Evolutionary conservation across 2,888 invertebrate species (phyloP).

Genomic region (Galeruca laticollis): DNA sequence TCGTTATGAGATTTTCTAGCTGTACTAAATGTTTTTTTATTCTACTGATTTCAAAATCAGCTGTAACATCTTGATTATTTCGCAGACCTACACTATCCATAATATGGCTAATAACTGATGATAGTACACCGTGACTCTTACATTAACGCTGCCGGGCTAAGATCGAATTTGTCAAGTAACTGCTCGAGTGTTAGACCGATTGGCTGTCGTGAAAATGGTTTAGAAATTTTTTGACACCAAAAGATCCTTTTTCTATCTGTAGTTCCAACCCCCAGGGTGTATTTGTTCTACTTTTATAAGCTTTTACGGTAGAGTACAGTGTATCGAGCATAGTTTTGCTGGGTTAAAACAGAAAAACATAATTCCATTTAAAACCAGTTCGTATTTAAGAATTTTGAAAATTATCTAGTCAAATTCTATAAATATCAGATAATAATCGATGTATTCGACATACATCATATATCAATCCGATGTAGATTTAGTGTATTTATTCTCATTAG

Average conservation of each 20-base stretch:
- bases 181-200: conserved; percentile 48
- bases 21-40: conserved; percentile 24
- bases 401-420: conserved; percentile 54
- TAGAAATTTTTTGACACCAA: conserved; percentile 41
- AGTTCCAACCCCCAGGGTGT: conserved; percentile 22
- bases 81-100: conserved; percentile 40
- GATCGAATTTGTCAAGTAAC: too few relatives aligned
- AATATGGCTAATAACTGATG: too few relatives aligned
- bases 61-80: conserved; percentile 45
- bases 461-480: too few relatives aligned
- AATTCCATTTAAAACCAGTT: conserved; percentile 42
- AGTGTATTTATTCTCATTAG: too few relatives aligned
- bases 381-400: conserved; percentile 47
- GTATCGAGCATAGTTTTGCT: conserved; percentile 33
- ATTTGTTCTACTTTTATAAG: conserved; percentile 20
- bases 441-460: conserved; percentile 50
- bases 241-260: conserved; percentile 33
- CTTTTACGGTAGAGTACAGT: conserved; percentile 46
- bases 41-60: conserved; percentile 38
- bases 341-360: conserved; percentile 19
- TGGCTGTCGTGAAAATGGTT: too few relatives aligned
- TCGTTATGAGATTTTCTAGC: conserved; percentile 34
- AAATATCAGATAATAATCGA: conserved; percentile 53
- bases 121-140: too few relatives aligned
- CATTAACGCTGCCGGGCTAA: too few relatives aligned